A percentile compares a stretch with the other conserved stretches of the same genome.
Evolutionary conservation across 2,888 invertebrate genomes (phyloP).

Genomic region (Mythimna lalbum): DNA sequence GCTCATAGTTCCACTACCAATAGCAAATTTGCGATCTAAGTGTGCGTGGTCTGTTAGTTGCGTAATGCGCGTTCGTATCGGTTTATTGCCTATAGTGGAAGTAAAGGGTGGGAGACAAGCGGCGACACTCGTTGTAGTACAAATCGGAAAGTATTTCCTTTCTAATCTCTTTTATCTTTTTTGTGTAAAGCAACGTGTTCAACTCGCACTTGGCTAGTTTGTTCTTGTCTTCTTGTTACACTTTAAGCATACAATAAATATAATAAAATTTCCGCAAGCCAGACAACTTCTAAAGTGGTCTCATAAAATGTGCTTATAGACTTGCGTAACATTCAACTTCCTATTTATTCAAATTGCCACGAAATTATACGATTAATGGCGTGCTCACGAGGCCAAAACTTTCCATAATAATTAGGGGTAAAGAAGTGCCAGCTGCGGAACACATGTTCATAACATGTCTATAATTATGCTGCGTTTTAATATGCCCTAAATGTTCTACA

Average conservation of each 20-base stretch:
- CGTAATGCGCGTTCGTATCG: too few species aligned
- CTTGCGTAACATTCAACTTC: background rate
- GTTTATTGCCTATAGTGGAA: too few species aligned
- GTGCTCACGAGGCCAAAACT: slow-evolving; percentile 19
- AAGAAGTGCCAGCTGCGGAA: slow-evolving; percentile 22
- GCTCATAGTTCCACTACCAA: too few species aligned
- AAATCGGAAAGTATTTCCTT: too few species aligned
- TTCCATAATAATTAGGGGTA: slow-evolving; percentile 26
- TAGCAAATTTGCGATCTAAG: too few species aligned
- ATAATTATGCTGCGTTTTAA: slow-evolving; percentile 11
- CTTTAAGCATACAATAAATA: background rate
- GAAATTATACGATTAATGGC: slow-evolving; percentile 30
- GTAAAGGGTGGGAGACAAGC: too few species aligned
- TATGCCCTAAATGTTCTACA: background rate
- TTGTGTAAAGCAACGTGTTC: too few species aligned
- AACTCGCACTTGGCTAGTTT: too few species aligned
- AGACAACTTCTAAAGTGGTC: background rate
- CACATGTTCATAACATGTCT: slow-evolving; percentile 7
- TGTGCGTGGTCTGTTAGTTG: too few species aligned
- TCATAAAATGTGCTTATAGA: background rate
- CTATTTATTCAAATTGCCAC: slow-evolving; percentile 26
- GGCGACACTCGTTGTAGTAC: too few species aligned
- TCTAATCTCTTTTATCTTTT: too few species aligned
- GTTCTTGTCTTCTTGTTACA: too few species aligned
- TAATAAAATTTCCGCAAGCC: background rate